Evolutionary conservation across 2,888 invertebrate genomes (phyloP).

Genomic region (Drosophila testacea): DNA sequence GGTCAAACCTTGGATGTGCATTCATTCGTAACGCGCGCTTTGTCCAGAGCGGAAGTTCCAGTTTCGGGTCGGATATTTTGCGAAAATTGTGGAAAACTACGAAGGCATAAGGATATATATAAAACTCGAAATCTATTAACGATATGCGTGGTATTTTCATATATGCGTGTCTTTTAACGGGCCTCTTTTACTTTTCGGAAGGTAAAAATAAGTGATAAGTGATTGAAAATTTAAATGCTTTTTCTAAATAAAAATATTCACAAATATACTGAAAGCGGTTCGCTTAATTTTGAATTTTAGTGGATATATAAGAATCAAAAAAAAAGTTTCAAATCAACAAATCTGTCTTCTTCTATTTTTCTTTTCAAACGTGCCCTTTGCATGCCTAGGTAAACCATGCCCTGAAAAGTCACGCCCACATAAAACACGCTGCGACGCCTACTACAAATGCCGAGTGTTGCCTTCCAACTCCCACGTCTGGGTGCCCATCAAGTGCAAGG

Average conservation of each 20-base stretch:
- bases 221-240: neutral
- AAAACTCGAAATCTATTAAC: conserved; percentile 13
- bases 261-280: neutral
- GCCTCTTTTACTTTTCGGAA: conserved; percentile 84
- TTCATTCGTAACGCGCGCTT: conserved; percentile 73
- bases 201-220: conserved; percentile 61
- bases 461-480: conserved; percentile 81
- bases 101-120: conserved; percentile 45
- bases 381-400: conserved; percentile 82
- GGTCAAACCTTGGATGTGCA: conserved; percentile 49
- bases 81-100: neutral
- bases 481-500: conserved; percentile 83
- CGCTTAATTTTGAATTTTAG: neutral
- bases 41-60: conserved; percentile 59
- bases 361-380: neutral
- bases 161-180: conserved; percentile 65
- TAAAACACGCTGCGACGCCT: conserved; percentile 84
- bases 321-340: neutral
- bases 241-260: neutral
- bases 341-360: conserved; percentile 2
- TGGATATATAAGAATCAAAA: neutral
- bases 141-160: conserved; percentile 63
- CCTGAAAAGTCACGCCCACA: conserved; percentile 83
- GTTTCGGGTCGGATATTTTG: conserved; percentile 27
- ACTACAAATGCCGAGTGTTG: conserved; percentile 82